Conservation (phyloP, 30 jellyfish, hydroid and myxozoan genomes). For the Turritopsis rubra region DNA sequence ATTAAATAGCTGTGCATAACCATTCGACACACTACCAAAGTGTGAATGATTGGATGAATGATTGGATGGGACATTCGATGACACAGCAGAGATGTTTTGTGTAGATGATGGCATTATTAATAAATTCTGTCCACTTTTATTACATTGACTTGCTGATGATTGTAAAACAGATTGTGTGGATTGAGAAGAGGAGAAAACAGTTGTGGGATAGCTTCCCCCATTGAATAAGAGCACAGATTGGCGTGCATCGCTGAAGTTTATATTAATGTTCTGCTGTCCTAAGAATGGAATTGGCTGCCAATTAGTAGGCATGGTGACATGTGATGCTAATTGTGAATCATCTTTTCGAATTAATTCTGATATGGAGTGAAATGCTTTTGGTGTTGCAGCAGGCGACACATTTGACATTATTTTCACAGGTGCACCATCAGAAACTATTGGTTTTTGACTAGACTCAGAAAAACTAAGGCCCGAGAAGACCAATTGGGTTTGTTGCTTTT, state of each 20-base stretch:
- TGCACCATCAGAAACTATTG: not conserved
- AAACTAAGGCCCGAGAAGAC: not conserved
- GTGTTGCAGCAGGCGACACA: conserved; percentile 32
- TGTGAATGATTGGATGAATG: not conserved
- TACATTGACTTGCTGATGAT: not conserved
- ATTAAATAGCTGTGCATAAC: not conserved
- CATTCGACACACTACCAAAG: not conserved
- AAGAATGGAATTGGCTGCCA: not conserved
- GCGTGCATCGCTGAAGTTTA: conserved; percentile 12
- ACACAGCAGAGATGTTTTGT: not conserved
- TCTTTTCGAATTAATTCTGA: conserved; percentile 63
- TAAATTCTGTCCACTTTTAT: not conserved
- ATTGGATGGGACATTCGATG: not conserved
- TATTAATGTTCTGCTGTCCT: conserved; percentile 2
- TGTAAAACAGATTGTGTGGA: not conserved
- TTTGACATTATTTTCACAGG: conserved; percentile 28
- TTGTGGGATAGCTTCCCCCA: not conserved
- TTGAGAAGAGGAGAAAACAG: not conserved
- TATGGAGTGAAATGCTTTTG: conserved; percentile 55
- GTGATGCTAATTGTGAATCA: not conserved
- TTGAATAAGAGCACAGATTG: conserved; percentile 9
- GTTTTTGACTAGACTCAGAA: not conserved
- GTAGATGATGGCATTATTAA: conserved; percentile 10
- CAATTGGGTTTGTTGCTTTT: conserved; percentile 18
- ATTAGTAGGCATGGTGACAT: not conserved